phyloP scores from a whole-genome alignment of 2,797 vertebrate species.

The Picus viridis region DNA sequence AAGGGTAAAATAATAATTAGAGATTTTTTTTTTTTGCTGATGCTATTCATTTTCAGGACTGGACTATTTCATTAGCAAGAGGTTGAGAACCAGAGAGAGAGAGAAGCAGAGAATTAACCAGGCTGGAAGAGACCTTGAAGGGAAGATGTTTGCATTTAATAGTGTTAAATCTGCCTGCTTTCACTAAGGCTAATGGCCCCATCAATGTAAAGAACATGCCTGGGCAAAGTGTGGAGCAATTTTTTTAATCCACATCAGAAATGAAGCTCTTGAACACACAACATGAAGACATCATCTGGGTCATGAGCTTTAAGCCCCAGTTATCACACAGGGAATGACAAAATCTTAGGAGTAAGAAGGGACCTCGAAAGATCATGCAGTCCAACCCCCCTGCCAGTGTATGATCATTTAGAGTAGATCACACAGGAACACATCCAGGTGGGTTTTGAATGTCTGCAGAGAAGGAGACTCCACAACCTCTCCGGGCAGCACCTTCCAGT shows the following conservation, averaged over 20 bases:
- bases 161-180: constrained; percentile 33
- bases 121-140: background rate
- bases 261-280: background rate
- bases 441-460: too few species aligned
- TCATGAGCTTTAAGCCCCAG: background rate
- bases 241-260: background rate
- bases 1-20: constrained; percentile 33
- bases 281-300: background rate
- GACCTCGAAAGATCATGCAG: too few species aligned
- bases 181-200: background rate
- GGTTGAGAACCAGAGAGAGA: background rate
- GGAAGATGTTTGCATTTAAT: constrained; percentile 44
- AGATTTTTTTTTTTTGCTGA: constrained; percentile 45
- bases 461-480: too few species aligned
- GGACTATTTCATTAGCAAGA: constrained; percentile 40
- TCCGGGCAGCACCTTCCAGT: too few species aligned
- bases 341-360: too few species aligned
- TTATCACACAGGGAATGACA: background rate
- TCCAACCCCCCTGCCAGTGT: too few species aligned
- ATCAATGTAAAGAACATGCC: constrained; percentile 7
- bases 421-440: too few species aligned
- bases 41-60: constrained; percentile 29
- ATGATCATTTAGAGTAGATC: too few species aligned
- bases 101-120: too few species aligned
- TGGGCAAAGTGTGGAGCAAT: background rate